Evolutionary conservation across 2,888 invertebrate genomes (phyloP).

Genomic region (Eristalis intricaria): DNA sequence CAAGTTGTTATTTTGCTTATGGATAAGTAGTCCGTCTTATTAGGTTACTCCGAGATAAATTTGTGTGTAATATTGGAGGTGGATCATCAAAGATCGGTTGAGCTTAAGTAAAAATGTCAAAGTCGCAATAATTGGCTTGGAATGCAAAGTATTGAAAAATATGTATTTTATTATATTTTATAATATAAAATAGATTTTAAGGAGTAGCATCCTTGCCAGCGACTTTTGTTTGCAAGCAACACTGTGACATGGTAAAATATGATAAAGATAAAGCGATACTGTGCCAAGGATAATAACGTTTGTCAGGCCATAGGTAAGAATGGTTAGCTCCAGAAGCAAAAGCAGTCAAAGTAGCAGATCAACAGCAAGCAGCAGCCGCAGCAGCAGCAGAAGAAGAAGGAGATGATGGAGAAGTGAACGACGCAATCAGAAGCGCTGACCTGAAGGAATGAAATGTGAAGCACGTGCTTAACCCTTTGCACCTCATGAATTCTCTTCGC

Average conservation of each 20-base stretch:
- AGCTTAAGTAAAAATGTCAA: no score
- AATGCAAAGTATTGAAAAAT: no score
- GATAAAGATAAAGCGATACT: conserved; percentile 65
- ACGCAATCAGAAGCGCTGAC: conserved; percentile 71
- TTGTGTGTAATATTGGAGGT: no score
- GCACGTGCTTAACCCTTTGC: conserved; percentile 73
- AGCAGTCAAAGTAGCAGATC: conserved; percentile 31
- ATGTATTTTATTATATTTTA: no score
- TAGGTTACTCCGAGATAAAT: no score
- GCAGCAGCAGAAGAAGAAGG: conserved; percentile 1
- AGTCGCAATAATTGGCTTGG: no score
- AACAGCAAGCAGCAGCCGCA: conserved; percentile 17
- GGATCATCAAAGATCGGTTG: no score
- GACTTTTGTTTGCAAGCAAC: not conserved
- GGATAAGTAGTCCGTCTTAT: no score
- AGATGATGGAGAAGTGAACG: conserved; percentile 58
- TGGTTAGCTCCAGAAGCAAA: conserved; percentile 57
- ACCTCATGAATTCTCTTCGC: conserved; percentile 69
- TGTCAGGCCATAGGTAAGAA: conserved; percentile 49
- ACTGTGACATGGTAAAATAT: conserved; percentile 42
- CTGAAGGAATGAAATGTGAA: conserved; percentile 71
- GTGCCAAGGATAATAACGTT: conserved; percentile 65
- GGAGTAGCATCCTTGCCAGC: not conserved
- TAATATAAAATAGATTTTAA: no score
- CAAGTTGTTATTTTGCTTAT: no score